phyloP scores from a whole-genome alignment of 2,797 vertebrate genomes.

The Nyctibius grandis region DNA sequence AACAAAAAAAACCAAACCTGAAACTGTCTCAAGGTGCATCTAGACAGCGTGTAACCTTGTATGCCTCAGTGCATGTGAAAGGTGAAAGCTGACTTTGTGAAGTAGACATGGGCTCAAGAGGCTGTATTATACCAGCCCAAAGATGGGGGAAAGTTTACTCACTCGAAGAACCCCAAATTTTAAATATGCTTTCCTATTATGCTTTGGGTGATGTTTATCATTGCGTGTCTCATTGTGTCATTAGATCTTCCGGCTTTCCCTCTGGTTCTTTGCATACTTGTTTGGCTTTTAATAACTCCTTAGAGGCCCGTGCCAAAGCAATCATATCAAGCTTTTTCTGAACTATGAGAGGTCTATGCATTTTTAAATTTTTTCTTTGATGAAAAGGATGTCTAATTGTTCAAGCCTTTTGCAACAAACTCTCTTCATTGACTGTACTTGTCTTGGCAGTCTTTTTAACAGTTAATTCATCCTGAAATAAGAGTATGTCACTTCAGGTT shows the following conservation, averaged over 20 bases:
- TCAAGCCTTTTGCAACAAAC: neutral
- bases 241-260: neutral
- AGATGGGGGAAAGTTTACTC: neutral
- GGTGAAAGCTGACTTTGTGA: neutral
- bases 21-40: neutral
- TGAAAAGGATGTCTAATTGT: neutral
- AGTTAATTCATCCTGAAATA: neutral
- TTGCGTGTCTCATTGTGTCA: neutral
- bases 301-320: neutral
- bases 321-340: neutral
- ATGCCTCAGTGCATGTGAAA: neutral
- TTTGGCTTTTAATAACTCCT: neutral
- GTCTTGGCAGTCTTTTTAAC: neutral
- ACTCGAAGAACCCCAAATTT: fast-evolving
- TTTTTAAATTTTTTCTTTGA: neutral
- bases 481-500: neutral
- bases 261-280: neutral
- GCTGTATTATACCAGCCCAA: neutral
- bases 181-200: neutral
- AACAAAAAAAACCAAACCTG: neutral
- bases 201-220: neutral
- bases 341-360: fast-evolving
- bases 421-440: neutral
- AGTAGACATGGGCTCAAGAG: neutral
- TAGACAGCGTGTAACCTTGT: neutral